A percentile compares a stretch with the other conserved stretches of the same genome.
Conservation (phyloP, 1,140 invertebrate species). For the Holcopasites calliopsidis region DNA sequence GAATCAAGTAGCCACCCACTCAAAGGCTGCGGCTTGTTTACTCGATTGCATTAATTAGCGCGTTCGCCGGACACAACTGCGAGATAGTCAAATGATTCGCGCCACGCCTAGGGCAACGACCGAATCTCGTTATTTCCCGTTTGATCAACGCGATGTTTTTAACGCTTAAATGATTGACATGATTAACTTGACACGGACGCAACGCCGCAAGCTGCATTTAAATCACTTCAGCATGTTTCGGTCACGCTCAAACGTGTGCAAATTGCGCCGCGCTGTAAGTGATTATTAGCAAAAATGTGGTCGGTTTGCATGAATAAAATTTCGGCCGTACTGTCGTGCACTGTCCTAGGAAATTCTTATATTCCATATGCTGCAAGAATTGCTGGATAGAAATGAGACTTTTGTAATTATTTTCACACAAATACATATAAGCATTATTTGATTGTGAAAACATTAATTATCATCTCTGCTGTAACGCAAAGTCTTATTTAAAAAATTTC, state of each 20-base stretch:
- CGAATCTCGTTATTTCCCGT: conserved; percentile 53
- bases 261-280: background rate
- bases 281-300: background rate
- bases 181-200: conserved; percentile 7
- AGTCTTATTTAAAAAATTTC: conserved; percentile 12
- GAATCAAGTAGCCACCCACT: background rate
- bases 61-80: conserved; percentile 20
- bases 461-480: too few species aligned
- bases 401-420: too few species aligned
- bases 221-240: conserved; percentile 11
- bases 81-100: conserved; percentile 54
- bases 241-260: background rate
- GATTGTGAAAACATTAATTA: too few species aligned
- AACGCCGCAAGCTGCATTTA: conserved; percentile 6
- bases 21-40: conserved; percentile 22
- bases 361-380: too few species aligned
- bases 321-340: too few species aligned
- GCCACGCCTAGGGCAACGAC: conserved; percentile 50
- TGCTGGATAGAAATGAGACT: too few species aligned
- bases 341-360: background rate
- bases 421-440: too few species aligned
- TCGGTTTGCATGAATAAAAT: background rate
- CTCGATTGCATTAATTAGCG: conserved; percentile 50
- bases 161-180: conserved; percentile 20
- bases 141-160: conserved; percentile 58